Evolutionary conservation across 2,888 invertebrate species (phyloP).

Genomic region (Rhagium mordax): DNA sequence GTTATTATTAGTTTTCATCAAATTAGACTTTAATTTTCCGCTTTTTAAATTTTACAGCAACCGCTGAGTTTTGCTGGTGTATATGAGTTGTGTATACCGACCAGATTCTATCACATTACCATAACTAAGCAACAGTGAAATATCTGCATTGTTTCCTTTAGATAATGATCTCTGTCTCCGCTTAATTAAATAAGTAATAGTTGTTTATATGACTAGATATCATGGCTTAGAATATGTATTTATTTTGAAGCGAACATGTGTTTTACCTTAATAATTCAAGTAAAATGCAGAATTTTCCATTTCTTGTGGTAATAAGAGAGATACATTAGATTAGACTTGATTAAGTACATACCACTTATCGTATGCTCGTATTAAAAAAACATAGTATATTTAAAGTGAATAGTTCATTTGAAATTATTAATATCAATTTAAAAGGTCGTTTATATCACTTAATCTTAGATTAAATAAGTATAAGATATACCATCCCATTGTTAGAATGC

Average conservation of each 20-base stretch:
- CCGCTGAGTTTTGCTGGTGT: conserved; percentile 35
- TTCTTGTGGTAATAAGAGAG: not conserved
- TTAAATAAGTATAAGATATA: too few relatives aligned
- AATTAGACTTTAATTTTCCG: conserved; percentile 60
- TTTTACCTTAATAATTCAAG: conserved; percentile 10
- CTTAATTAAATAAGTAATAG: conserved; percentile 66
- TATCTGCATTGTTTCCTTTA: conserved; percentile 64
- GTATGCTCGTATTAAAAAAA: not conserved
- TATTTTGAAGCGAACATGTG: conserved; percentile 3
- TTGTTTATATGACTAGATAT: conserved; percentile 57
- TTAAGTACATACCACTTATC: not conserved
- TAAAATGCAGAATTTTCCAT: conserved; percentile 7
- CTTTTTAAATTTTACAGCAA: conserved; percentile 61
- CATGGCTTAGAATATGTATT: conserved; percentile 28
- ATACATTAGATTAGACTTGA: not conserved
- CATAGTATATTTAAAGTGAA: not conserved
- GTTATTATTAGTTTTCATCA: conserved; percentile 4
- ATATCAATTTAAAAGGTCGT: too few relatives aligned
- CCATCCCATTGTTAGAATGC: too few relatives aligned
- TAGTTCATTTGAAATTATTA: not conserved
- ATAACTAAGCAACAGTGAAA: conserved; percentile 68
- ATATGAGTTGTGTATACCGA: conserved; percentile 45
- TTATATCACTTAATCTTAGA: too few relatives aligned
- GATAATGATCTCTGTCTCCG: conserved; percentile 64
- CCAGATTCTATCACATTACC: conserved; percentile 57